phyloP scores from a whole-genome alignment of 2,113 vertebrate species.

The Chinchilla lanigera region DNA sequence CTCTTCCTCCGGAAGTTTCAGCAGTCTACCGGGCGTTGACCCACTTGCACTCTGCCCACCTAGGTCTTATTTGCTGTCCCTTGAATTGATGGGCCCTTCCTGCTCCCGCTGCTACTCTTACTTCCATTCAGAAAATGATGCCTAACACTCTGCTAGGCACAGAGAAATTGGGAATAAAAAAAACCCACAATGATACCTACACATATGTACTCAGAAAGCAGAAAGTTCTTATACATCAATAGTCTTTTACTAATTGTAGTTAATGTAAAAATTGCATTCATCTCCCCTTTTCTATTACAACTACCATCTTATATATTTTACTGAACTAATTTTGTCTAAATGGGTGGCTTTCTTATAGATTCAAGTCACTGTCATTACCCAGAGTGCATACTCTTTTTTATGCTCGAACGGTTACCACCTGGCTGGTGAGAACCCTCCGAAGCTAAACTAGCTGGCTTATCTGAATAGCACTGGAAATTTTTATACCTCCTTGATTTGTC shows the following conservation, averaged over 20 bases:
- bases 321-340: constrained; percentile 32
- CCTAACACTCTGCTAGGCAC: not conserved
- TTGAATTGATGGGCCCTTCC: not conserved
- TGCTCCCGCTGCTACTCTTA: not conserved
- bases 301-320: constrained; percentile 50
- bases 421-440: not conserved
- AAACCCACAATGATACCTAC: no score
- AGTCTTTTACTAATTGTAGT: not conserved
- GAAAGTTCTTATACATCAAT: not conserved
- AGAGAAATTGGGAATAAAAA: not conserved
- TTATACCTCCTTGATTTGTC: not conserved
- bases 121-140: not conserved
- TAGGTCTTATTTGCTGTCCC: rapidly evolving
- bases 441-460: not conserved
- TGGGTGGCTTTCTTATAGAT: not conserved
- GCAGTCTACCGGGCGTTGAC: rapidly evolving
- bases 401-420: not conserved
- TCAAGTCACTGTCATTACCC: constrained; percentile 5
- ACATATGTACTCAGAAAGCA: not conserved
- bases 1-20: not conserved
- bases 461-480: not conserved
- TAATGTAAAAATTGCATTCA: constrained; percentile 29
- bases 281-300: constrained; percentile 8
- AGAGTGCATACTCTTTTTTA: not conserved
- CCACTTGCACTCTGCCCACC: not conserved